Evolutionary conservation across 2,113 vertebrate species (phyloP), one percentile per base, ranked within the genome.

Genomic region (Nothobranchius kuhntae): DNA sequence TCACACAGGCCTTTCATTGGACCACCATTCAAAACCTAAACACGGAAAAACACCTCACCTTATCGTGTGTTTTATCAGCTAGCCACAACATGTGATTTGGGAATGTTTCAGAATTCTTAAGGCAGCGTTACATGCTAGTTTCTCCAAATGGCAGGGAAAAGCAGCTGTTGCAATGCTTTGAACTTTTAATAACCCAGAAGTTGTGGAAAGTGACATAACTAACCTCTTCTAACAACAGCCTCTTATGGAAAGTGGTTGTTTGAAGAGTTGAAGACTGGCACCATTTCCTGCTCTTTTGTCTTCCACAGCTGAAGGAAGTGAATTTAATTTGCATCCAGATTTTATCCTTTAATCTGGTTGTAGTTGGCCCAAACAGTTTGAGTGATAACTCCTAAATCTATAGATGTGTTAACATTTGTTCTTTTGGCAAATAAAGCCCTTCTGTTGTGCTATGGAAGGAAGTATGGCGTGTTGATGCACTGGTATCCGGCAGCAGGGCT

Each of bases 91-190:
- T 54, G 64, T 60, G 66, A 70, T 65, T 62, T 76, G 71, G 62
- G 68, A 50, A 10, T 1, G 30, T 21, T 66, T 66, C 53, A 78
- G 65, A 64, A 47, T 35, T 75, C 67, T 70, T 50, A 45, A 66
- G 62, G 63, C 40, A 35, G 10, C 54, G 57, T 59, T 61, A 73
- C 69, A 71, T 42, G 35, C 61, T 59, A 54, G 61, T 58, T 62
- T 61, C 21, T 59, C n/a, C 9, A 50, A 57, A 53, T 64, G 30
- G 60, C 51, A 64, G 58, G 21, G 17, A 1, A 71, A 4, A 58
- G 58, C 50, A 78, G 76, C 77, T 82, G 73, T 53, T 71, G 48
- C n/a, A 26, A 63, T 40, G 52, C 42, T 72, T 68, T 63, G 50
- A 70, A 60, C 54, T 71, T 70, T 68, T 51, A 65, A 56, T 17